Conservation (phyloP, 1,140 invertebrate genomes). For the Bombus difficillimus region DNA sequence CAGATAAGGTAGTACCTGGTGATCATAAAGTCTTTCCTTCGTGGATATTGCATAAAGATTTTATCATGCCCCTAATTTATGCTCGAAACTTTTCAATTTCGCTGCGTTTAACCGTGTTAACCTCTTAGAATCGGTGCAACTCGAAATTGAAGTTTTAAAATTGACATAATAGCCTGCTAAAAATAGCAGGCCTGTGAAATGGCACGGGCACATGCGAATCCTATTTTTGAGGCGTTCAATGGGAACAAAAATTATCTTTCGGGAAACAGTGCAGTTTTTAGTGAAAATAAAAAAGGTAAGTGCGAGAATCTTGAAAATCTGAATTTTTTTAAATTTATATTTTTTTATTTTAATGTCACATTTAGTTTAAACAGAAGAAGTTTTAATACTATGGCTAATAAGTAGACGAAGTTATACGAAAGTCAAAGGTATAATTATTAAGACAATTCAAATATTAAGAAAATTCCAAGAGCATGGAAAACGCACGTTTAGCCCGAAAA, state of each 20-base stretch:
- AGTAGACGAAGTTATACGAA: too few relatives aligned
- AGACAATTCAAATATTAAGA: too few relatives aligned
- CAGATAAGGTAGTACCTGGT: not conserved
- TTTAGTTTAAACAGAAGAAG: too few relatives aligned
- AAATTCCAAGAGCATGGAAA: too few relatives aligned
- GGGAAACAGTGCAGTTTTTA: not conserved
- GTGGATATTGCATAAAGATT: not conserved
- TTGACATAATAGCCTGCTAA: not conserved
- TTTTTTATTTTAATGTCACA: not conserved
- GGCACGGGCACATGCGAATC: not conserved
- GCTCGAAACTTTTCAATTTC: slow-evolving; percentile 7
- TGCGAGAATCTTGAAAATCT: too few relatives aligned
- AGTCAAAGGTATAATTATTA: too few relatives aligned
- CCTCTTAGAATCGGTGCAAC: not conserved
- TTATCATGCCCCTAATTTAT: not conserved
- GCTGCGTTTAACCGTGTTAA: not conserved
- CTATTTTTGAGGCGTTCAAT: not conserved
- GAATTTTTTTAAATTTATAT: not conserved
- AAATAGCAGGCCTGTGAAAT: not conserved
- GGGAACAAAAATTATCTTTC: not conserved
- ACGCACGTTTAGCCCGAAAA: too few relatives aligned
- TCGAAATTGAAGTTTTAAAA: not conserved
- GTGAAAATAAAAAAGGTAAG: not conserved
- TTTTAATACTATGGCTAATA: too few relatives aligned
- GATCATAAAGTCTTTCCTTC: not conserved